Base-by-base conservation (phyloP, 2,888 invertebrate genomes). In the Pardosa pseudoannulata region DNA sequence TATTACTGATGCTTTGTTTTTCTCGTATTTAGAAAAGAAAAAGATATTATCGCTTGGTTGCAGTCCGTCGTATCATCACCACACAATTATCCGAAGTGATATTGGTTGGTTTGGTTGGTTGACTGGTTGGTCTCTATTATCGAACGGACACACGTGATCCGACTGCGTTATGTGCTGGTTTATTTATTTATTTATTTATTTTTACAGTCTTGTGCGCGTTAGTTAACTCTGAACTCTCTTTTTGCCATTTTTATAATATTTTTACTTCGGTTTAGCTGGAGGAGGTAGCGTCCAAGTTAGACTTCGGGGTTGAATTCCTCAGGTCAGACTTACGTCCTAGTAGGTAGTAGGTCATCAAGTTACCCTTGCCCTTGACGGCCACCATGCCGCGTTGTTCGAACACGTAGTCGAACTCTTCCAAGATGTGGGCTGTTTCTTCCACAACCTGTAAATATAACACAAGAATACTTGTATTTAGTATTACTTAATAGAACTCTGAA, bases 301-400 rank as follows among this genome's bases (percentile, higher is more conserved):
- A 68, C 27, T 78, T 85, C 31, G 68, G 72, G 1, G 83, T 67
- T 13, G 78, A 79, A 23, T 87, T 87, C 28, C 39, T 80, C 29
- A 80, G 41, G 23, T 87, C 87, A 2, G 87, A 87, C 19, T 78
- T 79, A 16, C 87, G 74, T 11, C 89, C 89, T n/a, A 93, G 92
- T 89, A 98, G 93, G 91, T 98, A 98, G 92, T 97, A 98, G 0
- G 98, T 98, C 95, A 97, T 96, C 82, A 98, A 93, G 91, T 98
- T 96, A 16, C 98, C 98, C 92, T 98, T 99, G 89, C 98, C 98
- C 92, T 99, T 99, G 67, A 99, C 98, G 62, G 96, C 95, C 16
- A 99, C 98, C 87, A 98, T 93, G 5, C 98, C 98, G 1, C 98
- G 94, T 91, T 98, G 97, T 91, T 97, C 97, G 91, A 98, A 98